Percentiles rank a stretch among this genome's conserved stretches.
Evolutionary conservation across 2,888 invertebrate genomes (phyloP).

Genomic region (Pyrrhosoma nymphula): DNA sequence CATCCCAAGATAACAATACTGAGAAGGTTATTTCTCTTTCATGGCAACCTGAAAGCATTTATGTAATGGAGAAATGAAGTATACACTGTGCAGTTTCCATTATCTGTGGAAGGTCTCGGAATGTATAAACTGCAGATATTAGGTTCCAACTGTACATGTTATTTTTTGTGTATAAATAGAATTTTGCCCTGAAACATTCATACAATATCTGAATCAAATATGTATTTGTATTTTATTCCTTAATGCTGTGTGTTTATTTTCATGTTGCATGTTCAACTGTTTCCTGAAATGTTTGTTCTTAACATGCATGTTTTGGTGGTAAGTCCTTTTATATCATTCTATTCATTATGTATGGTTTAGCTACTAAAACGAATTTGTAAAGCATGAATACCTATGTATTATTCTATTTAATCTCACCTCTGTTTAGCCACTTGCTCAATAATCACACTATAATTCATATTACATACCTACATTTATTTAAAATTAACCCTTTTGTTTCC

Average conservation of each 20-base stretch:
- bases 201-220: neutral
- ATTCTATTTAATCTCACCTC: too few species aligned
- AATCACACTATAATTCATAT: too few species aligned
- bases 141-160: neutral
- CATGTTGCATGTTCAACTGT: constrained; percentile 60
- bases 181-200: neutral
- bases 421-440: too few species aligned
- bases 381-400: neutral
- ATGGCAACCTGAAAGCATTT: too few species aligned
- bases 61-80: too few species aligned
- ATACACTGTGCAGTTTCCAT: too few species aligned
- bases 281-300: constrained; percentile 57
- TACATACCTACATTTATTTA: too few species aligned
- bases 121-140: too few species aligned
- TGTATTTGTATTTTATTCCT: neutral
- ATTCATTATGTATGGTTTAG: neutral
- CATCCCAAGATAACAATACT: too few species aligned
- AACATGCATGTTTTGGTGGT: constrained; percentile 61
- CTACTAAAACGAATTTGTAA: neutral
- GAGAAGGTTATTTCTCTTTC: too few species aligned
- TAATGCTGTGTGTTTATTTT: constrained; percentile 50
- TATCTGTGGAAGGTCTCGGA: too few species aligned
- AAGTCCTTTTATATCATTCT: constrained; percentile 23
- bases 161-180: neutral
- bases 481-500: too few species aligned